Percentiles rank a stretch among this genome's conserved stretches.
Evolutionary conservation across 2,888 invertebrate species (phyloP).

Genomic region (Tuta absoluta): DNA sequence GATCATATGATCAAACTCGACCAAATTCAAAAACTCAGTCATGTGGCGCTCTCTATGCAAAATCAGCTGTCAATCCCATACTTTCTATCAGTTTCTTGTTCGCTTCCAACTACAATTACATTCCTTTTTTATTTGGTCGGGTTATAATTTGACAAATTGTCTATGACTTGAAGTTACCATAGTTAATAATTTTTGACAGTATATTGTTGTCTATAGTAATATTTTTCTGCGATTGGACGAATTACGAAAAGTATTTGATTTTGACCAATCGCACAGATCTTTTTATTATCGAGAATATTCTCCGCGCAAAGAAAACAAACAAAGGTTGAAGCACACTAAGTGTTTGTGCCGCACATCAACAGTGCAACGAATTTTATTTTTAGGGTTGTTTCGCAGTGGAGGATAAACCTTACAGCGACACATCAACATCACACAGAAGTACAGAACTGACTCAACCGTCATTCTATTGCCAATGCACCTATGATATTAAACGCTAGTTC

Average conservation of each 20-base stretch:
- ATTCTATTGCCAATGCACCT: too few species aligned
- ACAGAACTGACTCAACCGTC: too few species aligned
- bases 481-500: too few species aligned
- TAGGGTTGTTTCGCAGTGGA: too few species aligned
- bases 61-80: not conserved
- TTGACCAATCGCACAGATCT: not conserved
- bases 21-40: not conserved
- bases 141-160: slow-evolving; percentile 13
- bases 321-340: not conserved
- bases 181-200: not conserved
- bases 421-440: too few species aligned
- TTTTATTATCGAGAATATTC: slow-evolving; percentile 41
- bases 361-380: too few species aligned
- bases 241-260: not conserved
- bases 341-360: too few species aligned
- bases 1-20: slow-evolving; percentile 68
- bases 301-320: not conserved
- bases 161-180: not conserved
- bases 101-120: not conserved
- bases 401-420: too few species aligned
- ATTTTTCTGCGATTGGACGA: not conserved
- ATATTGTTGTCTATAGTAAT: not conserved
- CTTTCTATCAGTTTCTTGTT: not conserved
- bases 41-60: not conserved
- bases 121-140: not conserved